These are phyloP conservation scores for Timandra comae DNA, from an alignment of 2,888 invertebrate genomes.

Conservation along the genomic window DNA sequence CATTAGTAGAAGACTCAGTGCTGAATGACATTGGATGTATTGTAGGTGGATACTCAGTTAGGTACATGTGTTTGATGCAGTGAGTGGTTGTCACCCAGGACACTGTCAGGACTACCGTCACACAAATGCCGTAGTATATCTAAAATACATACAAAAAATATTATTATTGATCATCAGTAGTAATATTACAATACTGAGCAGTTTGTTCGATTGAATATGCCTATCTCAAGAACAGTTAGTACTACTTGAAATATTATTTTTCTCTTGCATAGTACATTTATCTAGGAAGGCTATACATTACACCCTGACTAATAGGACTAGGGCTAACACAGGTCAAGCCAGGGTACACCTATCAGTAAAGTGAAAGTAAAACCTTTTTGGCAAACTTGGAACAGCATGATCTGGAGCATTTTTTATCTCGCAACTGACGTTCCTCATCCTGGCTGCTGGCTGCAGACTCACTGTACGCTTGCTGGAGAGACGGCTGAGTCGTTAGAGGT, in stretches of 20 bases:
- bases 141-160: conserved; percentile 49
- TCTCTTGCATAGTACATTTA: too few species aligned
- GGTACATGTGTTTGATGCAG: conserved; percentile 90
- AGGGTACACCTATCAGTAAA: not conserved
- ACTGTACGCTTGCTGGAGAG: conserved; percentile 66
- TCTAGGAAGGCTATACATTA: too few species aligned
- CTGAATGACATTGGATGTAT: conserved; percentile 59
- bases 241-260: too few species aligned
- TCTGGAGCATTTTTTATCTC: conserved; percentile 79
- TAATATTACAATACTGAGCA: too few species aligned
- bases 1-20: conserved; percentile 47
- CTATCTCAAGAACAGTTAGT: too few species aligned
- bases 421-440: conserved; percentile 74
- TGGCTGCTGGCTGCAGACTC: conserved; percentile 79
- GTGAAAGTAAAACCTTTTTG: conserved; percentile 89
- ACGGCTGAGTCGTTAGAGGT: conserved; percentile 64
- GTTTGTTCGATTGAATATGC: too few species aligned
- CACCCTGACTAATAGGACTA: not conserved
- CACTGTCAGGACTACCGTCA: conserved; percentile 89
- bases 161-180: too few species aligned
- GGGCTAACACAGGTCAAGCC: not conserved
- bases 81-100: conserved; percentile 96
- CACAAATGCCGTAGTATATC: conserved; percentile 93
- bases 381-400: conserved; percentile 90
- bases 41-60: conserved; percentile 63